Percentiles rank a stretch among this genome's conserved stretches.
Evolutionary conservation across 2,113 vertebrate genomes (phyloP).

Genomic region (Galeopterus variegatus): DNA sequence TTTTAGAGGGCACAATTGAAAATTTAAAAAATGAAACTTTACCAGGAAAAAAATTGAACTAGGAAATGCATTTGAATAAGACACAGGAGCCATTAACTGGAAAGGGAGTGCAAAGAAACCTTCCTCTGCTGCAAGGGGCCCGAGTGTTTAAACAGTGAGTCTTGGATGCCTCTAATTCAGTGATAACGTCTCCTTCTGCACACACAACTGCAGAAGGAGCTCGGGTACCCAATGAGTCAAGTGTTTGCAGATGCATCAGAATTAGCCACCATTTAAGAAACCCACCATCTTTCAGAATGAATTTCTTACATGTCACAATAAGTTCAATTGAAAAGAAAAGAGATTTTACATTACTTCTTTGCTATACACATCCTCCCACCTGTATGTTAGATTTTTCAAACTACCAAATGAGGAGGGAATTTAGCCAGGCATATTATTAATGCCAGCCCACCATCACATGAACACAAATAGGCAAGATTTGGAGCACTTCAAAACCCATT

Average conservation of each 20-base stretch:
- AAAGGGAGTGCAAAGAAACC: background rate
- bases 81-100: background rate
- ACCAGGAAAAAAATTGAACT: background rate
- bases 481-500: constrained; percentile 75
- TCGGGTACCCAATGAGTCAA: constrained; percentile 71
- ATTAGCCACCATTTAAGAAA: constrained; percentile 83
- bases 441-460: constrained; percentile 47
- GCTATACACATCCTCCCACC: constrained; percentile 79
- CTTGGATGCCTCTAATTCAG: constrained; percentile 66
- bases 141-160: background rate
- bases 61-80: constrained; percentile 34
- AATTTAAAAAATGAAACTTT: background rate
- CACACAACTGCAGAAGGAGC: constrained; percentile 57
- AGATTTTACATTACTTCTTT: constrained; percentile 75
- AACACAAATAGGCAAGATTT: constrained; percentile 78
- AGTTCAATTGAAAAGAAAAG: constrained; percentile 80
- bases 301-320: constrained; percentile 69
- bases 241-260: constrained; percentile 84
- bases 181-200: constrained; percentile 31
- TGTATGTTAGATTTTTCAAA: constrained; percentile 77
- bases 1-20: background rate
- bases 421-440: constrained; percentile 77
- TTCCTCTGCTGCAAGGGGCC: background rate
- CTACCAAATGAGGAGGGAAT: constrained; percentile 70
- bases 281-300: constrained; percentile 76